Evolutionary conservation across 1,140 invertebrate species (phyloP).

Genomic region (Bemisia tabaci): DNA sequence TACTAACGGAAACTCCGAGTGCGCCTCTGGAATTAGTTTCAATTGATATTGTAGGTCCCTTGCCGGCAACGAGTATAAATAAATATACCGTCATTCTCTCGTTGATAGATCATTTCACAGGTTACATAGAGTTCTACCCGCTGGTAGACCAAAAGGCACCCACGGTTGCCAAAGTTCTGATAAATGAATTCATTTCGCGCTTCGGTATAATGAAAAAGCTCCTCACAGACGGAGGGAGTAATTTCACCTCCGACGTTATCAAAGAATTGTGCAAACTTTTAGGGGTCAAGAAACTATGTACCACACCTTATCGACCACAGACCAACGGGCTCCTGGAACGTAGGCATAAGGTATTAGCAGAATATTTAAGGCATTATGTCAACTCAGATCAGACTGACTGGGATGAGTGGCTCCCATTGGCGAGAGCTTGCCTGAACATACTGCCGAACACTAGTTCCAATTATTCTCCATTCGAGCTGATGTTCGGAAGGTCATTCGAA

Average conservation of each 20-base stretch:
- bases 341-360: conserved; percentile 7
- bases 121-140: background rate
- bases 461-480: conserved; percentile 14
- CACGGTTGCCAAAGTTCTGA: conserved; percentile 1
- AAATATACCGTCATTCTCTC: conserved; percentile 28
- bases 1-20: background rate
- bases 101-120: conserved; percentile 28
- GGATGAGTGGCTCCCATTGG: conserved; percentile 18
- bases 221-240: conserved; percentile 16
- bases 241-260: conserved; percentile 12
- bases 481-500: conserved; percentile 1
- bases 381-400: conserved; percentile 20
- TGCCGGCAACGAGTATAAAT: conserved; percentile 22
- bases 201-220: conserved; percentile 18
- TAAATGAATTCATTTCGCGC: conserved; percentile 13
- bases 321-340: conserved; percentile 23
- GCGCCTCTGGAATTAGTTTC: background rate
- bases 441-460: conserved; percentile 9
- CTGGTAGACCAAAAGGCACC: background rate
- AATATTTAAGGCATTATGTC: conserved; percentile 13
- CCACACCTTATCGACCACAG: conserved; percentile 31
- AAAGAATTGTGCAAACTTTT: conserved; percentile 22
- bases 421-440: conserved; percentile 10
- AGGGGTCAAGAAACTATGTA: conserved; percentile 15
- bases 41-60: conserved; percentile 26